Percentiles rank a stretch among this genome's conserved stretches.
phyloP scores from a whole-genome alignment of 64 coral and sea anemone genomes.

The Montipora efflorescens region DNA sequence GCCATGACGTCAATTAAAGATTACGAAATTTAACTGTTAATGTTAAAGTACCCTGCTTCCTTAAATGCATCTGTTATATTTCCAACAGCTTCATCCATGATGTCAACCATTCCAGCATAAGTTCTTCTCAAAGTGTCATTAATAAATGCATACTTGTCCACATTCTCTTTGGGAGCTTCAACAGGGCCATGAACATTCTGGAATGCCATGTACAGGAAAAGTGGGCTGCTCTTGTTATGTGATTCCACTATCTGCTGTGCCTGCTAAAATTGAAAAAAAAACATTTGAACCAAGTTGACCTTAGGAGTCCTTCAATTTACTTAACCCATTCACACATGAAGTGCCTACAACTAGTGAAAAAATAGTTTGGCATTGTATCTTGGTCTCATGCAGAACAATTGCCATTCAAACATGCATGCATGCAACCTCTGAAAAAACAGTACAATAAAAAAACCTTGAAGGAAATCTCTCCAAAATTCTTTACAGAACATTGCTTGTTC shows the following conservation, averaged over 20 bases:
- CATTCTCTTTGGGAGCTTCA: slow-evolving; percentile 69
- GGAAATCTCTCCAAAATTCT: too few species aligned
- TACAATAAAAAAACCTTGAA: too few species aligned
- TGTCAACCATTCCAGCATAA: slow-evolving; percentile 88
- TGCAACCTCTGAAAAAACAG: too few species aligned
- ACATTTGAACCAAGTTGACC: too few species aligned
- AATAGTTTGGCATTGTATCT: too few species aligned
- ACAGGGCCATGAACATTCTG: slow-evolving; percentile 88
- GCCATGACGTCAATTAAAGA: neutral
- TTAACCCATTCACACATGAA: too few species aligned
- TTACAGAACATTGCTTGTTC: too few species aligned
- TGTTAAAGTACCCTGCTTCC: slow-evolving; percentile 54
- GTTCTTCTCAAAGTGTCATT: slow-evolving; percentile 56
- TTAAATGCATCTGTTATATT: slow-evolving; percentile 78
- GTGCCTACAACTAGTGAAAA: too few species aligned
- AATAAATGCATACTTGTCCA: slow-evolving; percentile 74
- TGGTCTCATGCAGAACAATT: too few species aligned
- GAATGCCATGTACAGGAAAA: slow-evolving; percentile 92
- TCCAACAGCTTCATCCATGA: slow-evolving; percentile 87
- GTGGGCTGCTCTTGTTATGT: slow-evolving; percentile 62
- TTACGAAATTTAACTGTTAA: neutral
- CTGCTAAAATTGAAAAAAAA: slow-evolving; percentile 6
- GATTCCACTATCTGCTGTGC: slow-evolving; percentile 68
- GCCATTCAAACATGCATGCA: too few species aligned
- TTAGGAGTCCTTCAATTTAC: too few species aligned